A percentile compares a stretch with the other conserved stretches of the same genome.
Evolutionary conservation across 2,888 invertebrate species (phyloP).

Genomic region (Tenthredo mesomela): DNA sequence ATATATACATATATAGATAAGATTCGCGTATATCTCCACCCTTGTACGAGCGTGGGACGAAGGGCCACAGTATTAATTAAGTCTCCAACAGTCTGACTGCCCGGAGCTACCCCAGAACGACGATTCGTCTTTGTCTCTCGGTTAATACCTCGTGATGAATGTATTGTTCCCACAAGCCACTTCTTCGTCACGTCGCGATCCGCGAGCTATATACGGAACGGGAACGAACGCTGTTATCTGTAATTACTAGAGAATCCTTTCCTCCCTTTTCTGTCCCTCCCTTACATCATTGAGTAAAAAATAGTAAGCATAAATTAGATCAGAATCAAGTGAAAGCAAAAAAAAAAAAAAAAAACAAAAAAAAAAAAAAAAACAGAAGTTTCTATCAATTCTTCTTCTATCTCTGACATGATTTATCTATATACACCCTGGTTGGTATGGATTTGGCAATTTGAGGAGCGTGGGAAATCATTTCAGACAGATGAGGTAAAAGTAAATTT

Average conservation of each 20-base stretch:
- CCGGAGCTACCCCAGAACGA: not conserved
- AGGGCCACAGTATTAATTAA: constrained; percentile 28
- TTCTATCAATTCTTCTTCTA: not conserved
- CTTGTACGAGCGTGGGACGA: not conserved
- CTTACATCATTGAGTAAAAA: not conserved
- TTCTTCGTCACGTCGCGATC: constrained; percentile 31
- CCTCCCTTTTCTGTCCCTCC: not conserved
- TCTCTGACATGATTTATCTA: no score
- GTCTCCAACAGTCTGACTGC: not conserved
- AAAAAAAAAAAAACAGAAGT: not conserved
- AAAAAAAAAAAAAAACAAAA: not conserved
- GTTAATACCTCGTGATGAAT: constrained; percentile 45
- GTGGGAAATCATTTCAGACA: not conserved
- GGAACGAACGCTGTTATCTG: not conserved
- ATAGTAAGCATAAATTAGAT: not conserved
- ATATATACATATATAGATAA: not conserved
- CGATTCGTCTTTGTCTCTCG: constrained; percentile 43
- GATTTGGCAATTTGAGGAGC: not conserved
- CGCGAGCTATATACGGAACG: not conserved
- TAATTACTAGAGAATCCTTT: not conserved
- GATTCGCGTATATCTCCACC: not conserved
- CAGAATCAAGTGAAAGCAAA: not conserved
- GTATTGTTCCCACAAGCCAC: constrained; percentile 40
- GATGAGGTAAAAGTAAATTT: not conserved
- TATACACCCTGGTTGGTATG: not conserved